phyloP scores from a whole-genome alignment of 2,797 vertebrate genomes.

The Labroides dimidiatus region DNA sequence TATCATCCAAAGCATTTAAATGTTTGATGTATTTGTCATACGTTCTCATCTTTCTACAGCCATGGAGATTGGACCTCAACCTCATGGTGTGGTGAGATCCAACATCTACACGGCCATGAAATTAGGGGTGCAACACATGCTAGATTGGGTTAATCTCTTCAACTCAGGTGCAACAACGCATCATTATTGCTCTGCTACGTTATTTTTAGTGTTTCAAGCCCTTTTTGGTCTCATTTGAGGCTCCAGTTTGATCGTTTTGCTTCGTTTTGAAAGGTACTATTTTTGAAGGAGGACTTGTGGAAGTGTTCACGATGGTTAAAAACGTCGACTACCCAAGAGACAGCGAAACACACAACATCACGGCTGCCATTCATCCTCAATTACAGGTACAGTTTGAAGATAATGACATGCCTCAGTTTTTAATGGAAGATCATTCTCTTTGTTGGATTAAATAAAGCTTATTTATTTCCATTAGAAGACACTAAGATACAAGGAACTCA shows the following conservation, averaged over 20 bases:
- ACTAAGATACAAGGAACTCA: background rate
- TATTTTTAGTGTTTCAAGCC: background rate
- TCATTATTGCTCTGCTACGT: background rate
- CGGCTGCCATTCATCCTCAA: conserved; percentile 83
- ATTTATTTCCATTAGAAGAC: background rate
- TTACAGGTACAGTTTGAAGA: conserved; percentile 80
- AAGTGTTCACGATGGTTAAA: conserved; percentile 77
- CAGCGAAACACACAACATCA: conserved; percentile 71
- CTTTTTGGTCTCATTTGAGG: background rate
- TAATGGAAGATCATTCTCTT: background rate
- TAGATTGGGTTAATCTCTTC: conserved; percentile 87
- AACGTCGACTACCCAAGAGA: conserved; percentile 83
- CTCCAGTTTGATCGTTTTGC: background rate
- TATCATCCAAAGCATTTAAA: background rate
- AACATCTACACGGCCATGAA: conserved; percentile 83
- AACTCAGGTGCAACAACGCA: conserved; percentile 84
- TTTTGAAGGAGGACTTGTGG: conserved; percentile 83
- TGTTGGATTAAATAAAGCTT: background rate
- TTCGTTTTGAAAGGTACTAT: conserved; percentile 67
- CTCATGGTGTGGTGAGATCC: conserved; percentile 86
- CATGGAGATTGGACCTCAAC: conserved; percentile 89
- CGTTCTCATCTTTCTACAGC: conserved; percentile 63
- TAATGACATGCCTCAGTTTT: background rate
- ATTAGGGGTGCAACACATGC: conserved; percentile 75
- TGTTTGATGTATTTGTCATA: background rate